These are phyloP conservation scores for Yasuhikotakia modesta DNA, from an alignment of 2,797 vertebrate genomes.

Conservation along the genomic window DNA sequence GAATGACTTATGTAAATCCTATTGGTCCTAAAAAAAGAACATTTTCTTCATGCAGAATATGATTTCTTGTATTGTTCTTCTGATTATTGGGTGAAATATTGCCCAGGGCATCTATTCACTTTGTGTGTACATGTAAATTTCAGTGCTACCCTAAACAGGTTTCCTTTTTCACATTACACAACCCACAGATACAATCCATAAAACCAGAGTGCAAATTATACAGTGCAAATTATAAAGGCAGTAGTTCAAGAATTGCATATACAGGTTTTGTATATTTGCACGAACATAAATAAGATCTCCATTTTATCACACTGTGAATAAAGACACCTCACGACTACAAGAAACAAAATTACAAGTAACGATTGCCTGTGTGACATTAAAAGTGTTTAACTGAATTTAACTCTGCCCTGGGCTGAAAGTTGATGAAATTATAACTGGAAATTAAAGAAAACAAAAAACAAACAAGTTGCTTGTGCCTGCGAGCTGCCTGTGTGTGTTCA, in stretches of 20 bases:
- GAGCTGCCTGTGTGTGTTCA: conserved; percentile 42
- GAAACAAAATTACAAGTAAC: not conserved
- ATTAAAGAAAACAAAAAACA: conserved; percentile 35
- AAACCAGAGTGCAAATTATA: not conserved
- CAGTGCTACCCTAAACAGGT: not conserved
- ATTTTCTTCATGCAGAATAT: not conserved
- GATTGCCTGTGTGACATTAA: not conserved
- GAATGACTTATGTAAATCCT: not conserved
- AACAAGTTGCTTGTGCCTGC: conserved; percentile 65
- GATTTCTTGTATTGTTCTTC: not conserved
- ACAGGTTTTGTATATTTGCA: not conserved
- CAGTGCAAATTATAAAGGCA: not conserved
- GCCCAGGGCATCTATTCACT: not conserved
- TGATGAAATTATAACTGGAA: conserved; percentile 3
- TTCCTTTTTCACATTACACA: not conserved
- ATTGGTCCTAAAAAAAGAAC: not conserved
- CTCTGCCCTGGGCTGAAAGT: conserved; percentile 10
- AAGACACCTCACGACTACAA: not conserved
- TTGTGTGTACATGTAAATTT: not conserved
- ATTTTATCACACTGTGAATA: not conserved
- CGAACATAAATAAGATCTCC: not conserved
- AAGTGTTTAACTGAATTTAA: not conserved
- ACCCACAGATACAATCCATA: not conserved
- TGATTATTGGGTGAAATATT: not conserved
- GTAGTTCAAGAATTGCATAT: not conserved